Percentiles rank a stretch among this genome's conserved stretches.
phyloP scores from a whole-genome alignment of 1,140 invertebrate species.

The Drosophila carrolli region DNA sequence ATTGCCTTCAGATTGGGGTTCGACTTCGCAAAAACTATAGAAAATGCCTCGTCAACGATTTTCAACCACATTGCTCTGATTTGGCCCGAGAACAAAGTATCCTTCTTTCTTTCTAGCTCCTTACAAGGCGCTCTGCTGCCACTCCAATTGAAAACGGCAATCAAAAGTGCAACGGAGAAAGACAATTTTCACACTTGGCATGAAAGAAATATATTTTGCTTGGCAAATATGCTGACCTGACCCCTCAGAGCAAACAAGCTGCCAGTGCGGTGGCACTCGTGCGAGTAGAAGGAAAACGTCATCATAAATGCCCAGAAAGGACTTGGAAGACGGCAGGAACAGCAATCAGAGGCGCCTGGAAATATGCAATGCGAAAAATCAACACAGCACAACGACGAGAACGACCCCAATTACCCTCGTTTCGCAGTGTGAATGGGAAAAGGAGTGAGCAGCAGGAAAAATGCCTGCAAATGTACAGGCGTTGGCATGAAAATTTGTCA shows the following conservation, averaged over 20 bases:
- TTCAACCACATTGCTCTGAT: conserved; percentile 60
- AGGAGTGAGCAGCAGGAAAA: conserved; percentile 53
- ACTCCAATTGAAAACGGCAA: conserved; percentile 68
- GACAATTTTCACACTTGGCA: conserved; percentile 76
- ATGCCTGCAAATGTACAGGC: conserved; percentile 78
- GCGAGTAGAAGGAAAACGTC: conserved; percentile 69
- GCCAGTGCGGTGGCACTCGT: conserved; percentile 68
- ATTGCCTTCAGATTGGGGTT: conserved; percentile 14
- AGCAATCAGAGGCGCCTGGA: conserved; percentile 64
- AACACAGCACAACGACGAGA: conserved; percentile 62
- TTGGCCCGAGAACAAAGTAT: conserved; percentile 23
- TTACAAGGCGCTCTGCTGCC: conserved; percentile 13
- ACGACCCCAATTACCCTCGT: conserved; percentile 82
- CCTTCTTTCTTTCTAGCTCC: conserved; percentile 22
- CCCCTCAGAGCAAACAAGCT: conserved; percentile 75
- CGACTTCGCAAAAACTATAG: neutral
- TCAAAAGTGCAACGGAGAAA: conserved; percentile 77
- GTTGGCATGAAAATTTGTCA: conserved; percentile 82
- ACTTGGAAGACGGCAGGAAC: conserved; percentile 34
- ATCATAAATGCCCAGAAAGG: conserved; percentile 67
- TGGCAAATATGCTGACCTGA: conserved; percentile 82
- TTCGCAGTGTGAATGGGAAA: conserved; percentile 56
- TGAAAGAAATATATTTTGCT: conserved; percentile 69
- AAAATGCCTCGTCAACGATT: conserved; percentile 56
- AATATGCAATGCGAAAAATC: conserved; percentile 82